Conservation (phyloP, 1,140 invertebrate genomes). For the Drosophila kepulauana region DNA sequence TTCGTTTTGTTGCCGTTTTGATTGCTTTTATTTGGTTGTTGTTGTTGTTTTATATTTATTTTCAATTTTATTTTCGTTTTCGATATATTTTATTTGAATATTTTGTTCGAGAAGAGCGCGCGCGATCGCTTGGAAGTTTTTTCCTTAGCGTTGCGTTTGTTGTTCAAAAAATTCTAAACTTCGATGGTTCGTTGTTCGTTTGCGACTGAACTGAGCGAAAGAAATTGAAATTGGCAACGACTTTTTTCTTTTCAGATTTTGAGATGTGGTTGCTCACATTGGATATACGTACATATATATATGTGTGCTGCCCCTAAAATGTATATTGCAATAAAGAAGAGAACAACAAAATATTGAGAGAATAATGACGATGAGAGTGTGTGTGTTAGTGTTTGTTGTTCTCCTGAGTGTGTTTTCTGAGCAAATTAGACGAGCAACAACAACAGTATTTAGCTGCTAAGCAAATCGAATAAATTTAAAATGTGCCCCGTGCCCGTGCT, state of each 20-base stretch:
- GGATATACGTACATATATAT: conserved; percentile 39
- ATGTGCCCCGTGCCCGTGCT: conserved; percentile 63
- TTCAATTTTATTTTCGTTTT: conserved; percentile 65
- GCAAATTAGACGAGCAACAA: conserved; percentile 68
- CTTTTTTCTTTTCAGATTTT: conserved; percentile 47
- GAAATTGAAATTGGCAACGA: conserved; percentile 77
- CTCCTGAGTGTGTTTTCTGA: conserved; percentile 49
- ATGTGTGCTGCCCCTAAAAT: background rate
- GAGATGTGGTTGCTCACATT: conserved; percentile 32
- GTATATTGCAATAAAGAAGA: conserved; percentile 11
- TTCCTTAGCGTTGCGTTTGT: conserved; percentile 24
- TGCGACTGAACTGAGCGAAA: conserved; percentile 83
- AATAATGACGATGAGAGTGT: background rate
- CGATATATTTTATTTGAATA: conserved; percentile 25
- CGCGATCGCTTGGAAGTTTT: conserved; percentile 55
- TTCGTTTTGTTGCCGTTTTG: conserved; percentile 44
- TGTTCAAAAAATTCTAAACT: conserved; percentile 71
- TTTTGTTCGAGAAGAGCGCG: conserved; percentile 63
- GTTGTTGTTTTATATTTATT: conserved; percentile 33
- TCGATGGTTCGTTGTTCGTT: conserved; percentile 84
- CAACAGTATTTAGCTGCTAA: conserved; percentile 50
- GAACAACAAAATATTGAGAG: conserved; percentile 7
- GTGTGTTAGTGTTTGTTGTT: conserved; percentile 11
- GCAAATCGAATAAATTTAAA: conserved; percentile 77
- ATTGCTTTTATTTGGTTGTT: conserved; percentile 1